Evolutionary conservation across 2,113 vertebrate genomes (phyloP), one percentile per base, ranked within the genome.

Genomic region (Hippocampus zosterae): DNA sequence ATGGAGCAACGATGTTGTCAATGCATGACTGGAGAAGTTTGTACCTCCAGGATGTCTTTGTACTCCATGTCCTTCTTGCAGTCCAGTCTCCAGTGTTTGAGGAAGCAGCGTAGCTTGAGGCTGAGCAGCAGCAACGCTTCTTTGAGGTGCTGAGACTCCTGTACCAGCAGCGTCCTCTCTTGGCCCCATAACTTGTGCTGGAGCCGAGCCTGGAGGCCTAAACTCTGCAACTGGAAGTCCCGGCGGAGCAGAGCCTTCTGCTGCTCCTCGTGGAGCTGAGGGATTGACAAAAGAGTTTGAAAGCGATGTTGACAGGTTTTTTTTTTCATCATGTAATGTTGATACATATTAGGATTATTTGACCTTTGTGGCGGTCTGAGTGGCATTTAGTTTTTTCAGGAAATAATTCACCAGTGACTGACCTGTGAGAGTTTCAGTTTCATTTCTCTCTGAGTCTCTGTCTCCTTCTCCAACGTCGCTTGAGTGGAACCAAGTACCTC

Each of bases 41-140:
- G 1, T 93, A 97, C 96, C 95, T 99, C 96, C 68, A 99, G 80
- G 63, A 98, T 92, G 79, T 97, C 95, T 75, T 95, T 94, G 72
- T 92, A 92, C 62, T 96, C 93, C 0, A 75, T 91, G 81, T 95
- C 94, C 84, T 96, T 90, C 76, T 93, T 87, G 87, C 94, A 94
- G 85, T 96, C 95, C 81, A 95, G 92, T 69, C 95, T 91, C 97
- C 97, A 99, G 72, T 93, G 91, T 81, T 97, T 98, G 86, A 99
- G 94, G 87, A 98, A 96, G 94, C 96, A 98, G 81, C 95, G 94
- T n/a, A 99, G 93, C 76, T 98, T 98, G 91, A 98, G 95, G 88
- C 95, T 97, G 86, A 98, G 94, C 78, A 98, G 89, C 50, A 98
- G 81, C 73, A 98, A 93, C 72, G 93, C 94, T 83, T 98, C 95